Evolutionary conservation across 2,113 vertebrate genomes (phyloP), one percentile per base, ranked within the genome.

Genomic region (Terrapene triunguis): DNA sequence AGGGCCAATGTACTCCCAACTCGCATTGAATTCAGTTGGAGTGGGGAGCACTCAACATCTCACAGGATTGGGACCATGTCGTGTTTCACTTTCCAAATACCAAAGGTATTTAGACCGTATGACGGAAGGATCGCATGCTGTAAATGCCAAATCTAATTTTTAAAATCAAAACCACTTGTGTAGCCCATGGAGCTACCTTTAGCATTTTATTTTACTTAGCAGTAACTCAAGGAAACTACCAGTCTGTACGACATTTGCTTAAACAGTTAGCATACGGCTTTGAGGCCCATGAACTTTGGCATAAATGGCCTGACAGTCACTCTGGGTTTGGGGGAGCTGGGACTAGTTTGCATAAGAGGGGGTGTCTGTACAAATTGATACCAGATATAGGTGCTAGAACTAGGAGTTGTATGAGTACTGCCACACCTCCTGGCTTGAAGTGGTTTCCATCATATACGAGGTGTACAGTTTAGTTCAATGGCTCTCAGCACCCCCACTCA

Each of bases 21-120:
- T 47, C 38, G 6, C 72, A 6, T 76, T 44, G 42, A 76, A 44
- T 44, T 44, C 74, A 47, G 12, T 47, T 0, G 0, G 76, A 85
- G 69, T 3, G 2, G 44, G 74, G 19, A 4, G 9, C 5, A 1
- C 3, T 29, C 6, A 9, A 32, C 21, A 19, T 54, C 22, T 42
- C 29, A 4, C 44, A 51, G 59, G 89, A 54, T 1, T 2, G 22
- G 72, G 13, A 42, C 8, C n/a, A 27, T 1, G 0, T 50, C 42
- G 51, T 9, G 62, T 54, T 48, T 48, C 0, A 0, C 42, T 32
- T 29, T n/a, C 2, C 0, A 0, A 9, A 8, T 55, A 57, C 35
- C 2, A 0, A 48, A 84, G 51, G 25, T 32, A 7, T 87, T 89
- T 17, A 11, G 48, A 65, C 24, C n/a, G 6, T 53, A 0, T 3